Base-by-base conservation (phyloP, 2,888 invertebrate species). In the Leucophenga montana region DNA sequence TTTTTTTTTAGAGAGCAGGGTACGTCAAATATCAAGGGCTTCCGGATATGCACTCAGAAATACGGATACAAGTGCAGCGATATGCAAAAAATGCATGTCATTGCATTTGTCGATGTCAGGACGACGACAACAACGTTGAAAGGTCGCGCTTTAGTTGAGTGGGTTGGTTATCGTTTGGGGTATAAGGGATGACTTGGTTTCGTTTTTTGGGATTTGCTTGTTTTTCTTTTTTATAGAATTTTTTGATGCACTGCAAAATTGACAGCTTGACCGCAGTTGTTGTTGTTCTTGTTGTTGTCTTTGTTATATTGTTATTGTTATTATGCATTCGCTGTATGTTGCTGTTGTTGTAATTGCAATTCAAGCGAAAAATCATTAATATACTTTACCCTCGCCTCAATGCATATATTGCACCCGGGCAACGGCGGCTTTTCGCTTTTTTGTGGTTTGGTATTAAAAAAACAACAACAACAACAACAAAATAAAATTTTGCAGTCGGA, bases 311-410 rank as follows among this genome's bases (percentile, higher is more conserved):
- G 82, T 80, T 83, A 80, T 82, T 82, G 77, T 80, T 78, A 78
- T 78, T 74, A 73, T 75, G 77, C 77, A 75, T 67, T 69, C 67
- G 66, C 65, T 74, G 71, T 64, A 9, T 46, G 22, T 71, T 65
- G 71, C 72, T 79, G 77, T 77, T 77, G 75, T 76, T 80, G 81
- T 82, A 83, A 82, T 85, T 85, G 81, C 82, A 84, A 84, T 82
- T 85, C 80, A 85, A 83, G 86, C 86, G 85, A 82, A 84, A 86
- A 86, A 86, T 86, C 85, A 86, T 86, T 86, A 85, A 85, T 85
- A 82, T 85, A 82, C 85, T 80, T 78, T 79, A 72, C 74, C 71
- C 75, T 71, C 71, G 62, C 54, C 67, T 53, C 71, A 71, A 73
- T 68, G 71, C 70, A 18, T 56, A 59, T 65, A 54, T 57, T 65